Conservation (phyloP, 2,888 invertebrate genomes). For the Priocnemis perturbator region DNA sequence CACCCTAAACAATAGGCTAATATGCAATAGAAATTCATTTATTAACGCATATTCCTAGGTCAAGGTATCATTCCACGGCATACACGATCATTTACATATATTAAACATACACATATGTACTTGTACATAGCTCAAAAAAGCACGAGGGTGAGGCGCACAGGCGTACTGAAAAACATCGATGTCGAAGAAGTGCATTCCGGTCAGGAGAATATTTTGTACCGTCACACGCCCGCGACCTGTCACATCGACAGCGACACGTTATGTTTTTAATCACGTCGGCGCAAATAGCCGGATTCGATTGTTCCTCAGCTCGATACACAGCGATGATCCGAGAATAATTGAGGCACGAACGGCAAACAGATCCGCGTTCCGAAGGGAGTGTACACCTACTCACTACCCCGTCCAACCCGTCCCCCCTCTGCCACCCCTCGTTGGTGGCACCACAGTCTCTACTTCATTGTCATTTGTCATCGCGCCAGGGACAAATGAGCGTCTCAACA, state of each 20-base stretch:
- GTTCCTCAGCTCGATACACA: conserved; percentile 65
- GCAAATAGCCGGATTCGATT: conserved; percentile 56
- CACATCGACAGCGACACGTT: conserved; percentile 25
- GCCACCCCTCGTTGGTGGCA: conserved; percentile 47
- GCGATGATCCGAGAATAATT: conserved; percentile 75
- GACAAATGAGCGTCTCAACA: conserved; percentile 73
- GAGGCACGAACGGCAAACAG: conserved; percentile 73
- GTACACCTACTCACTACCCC: conserved; percentile 11
- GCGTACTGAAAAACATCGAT: too few species aligned
- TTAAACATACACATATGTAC: too few species aligned
- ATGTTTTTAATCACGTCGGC: conserved; percentile 54
- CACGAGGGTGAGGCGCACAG: too few species aligned
- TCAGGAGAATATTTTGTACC: too few species aligned
- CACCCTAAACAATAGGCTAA: too few species aligned
- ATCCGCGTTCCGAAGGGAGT: conserved; percentile 55
- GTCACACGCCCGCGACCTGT: too few species aligned
- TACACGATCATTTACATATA: too few species aligned
- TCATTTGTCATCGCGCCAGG: conserved; percentile 73
- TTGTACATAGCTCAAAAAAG: too few species aligned
- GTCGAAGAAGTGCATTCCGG: too few species aligned
- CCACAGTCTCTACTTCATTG: conserved; percentile 69
- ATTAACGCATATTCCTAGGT: too few species aligned
- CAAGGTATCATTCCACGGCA: too few species aligned
- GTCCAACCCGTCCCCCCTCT: conserved; percentile 23
- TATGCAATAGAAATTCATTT: too few species aligned